These are phyloP conservation scores for Crocuta crocuta DNA, from an alignment of 2,113 vertebrate species.

Conservation along the genomic window DNA sequence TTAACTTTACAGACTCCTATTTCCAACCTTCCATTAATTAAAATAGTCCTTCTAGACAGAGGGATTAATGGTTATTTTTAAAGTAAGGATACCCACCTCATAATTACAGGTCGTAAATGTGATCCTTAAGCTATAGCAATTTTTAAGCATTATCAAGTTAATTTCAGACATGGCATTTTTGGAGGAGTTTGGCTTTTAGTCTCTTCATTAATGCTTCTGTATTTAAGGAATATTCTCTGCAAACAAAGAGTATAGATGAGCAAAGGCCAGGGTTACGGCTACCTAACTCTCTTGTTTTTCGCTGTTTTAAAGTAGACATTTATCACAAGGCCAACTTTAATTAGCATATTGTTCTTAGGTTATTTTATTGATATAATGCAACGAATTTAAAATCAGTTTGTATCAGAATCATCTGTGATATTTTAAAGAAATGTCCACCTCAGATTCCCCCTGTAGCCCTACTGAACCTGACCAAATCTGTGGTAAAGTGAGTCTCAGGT, in stretches of 20 bases:
- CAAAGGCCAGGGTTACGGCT: not conserved
- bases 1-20: slow-evolving; percentile 57
- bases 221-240: not conserved
- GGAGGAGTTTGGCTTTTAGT: not conserved
- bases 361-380: not conserved
- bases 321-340: not conserved
- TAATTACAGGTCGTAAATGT: not conserved
- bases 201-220: not conserved
- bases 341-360: not conserved
- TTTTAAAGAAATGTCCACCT: not conserved
- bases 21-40: slow-evolving; percentile 47
- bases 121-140: not conserved
- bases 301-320: not conserved
- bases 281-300: not conserved
- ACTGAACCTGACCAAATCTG: not conserved
- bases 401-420: not conserved
- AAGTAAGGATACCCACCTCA: not conserved
- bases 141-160: not conserved
- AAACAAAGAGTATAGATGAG: not conserved
- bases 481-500: not conserved
- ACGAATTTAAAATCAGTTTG: not conserved
- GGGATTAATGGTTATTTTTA: slow-evolving; percentile 18
- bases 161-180: not conserved
- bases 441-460: accelerated
- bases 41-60: slow-evolving; percentile 11